These are phyloP conservation scores for Lycaon pictus DNA, from an alignment of 2,113 vertebrate species.

Conservation along the genomic window DNA sequence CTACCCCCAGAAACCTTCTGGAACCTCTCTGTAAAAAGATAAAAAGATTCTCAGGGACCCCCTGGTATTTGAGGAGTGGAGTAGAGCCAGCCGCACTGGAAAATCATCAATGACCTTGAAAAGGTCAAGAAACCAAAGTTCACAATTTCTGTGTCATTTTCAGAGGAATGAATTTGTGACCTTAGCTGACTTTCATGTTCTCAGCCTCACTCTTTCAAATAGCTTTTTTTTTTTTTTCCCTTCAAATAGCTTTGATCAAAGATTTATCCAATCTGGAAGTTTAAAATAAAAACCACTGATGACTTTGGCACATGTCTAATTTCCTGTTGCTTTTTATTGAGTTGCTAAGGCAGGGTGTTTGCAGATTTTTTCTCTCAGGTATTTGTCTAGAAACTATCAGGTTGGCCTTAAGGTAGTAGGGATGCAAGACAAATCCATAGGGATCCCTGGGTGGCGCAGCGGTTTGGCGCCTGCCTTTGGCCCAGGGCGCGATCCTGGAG, in stretches of 20 bases:
- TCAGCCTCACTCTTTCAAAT: background rate
- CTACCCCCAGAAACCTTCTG: background rate
- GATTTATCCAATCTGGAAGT: background rate
- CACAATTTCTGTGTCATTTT: background rate
- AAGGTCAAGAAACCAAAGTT: constrained; percentile 32
- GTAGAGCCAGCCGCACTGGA: background rate
- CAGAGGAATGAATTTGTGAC: background rate
- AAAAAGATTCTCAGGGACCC: background rate
- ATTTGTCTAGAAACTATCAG: background rate
- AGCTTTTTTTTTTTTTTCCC: background rate
- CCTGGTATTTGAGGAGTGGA: background rate
- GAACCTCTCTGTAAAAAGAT: constrained; percentile 3
- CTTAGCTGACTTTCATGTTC: background rate
- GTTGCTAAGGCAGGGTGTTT: background rate
- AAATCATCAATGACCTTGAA: background rate
- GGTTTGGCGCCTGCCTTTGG: no score
- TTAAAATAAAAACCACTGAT: background rate
- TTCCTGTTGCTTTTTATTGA: background rate
- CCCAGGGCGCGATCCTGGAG: no score
- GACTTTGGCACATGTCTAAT: background rate
- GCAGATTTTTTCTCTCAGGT: background rate
- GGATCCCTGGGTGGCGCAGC: no score
- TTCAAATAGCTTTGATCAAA: background rate
- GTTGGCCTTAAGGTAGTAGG: background rate
- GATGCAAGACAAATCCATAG: background rate